phyloP scores from a whole-genome alignment of 1,140 invertebrate species.

The Drosophila miranda region DNA sequence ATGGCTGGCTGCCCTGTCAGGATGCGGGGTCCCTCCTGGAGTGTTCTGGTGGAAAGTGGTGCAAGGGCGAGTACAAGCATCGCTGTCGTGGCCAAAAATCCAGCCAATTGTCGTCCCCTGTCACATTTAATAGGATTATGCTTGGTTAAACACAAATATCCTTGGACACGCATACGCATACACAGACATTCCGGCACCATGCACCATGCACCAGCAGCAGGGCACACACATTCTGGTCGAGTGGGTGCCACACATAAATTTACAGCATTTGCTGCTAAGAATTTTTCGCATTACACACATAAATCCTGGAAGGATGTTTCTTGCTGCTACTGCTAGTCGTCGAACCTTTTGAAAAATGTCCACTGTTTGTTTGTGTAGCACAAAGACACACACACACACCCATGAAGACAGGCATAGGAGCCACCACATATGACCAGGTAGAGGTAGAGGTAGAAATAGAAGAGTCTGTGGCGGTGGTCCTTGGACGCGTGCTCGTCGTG shows the following conservation, averaged over 20 bases:
- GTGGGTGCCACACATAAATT: constrained; percentile 66
- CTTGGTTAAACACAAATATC: constrained; percentile 76
- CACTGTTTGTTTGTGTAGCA: constrained; percentile 61
- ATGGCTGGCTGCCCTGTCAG: constrained; percentile 1
- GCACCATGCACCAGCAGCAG: background rate
- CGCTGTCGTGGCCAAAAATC: constrained; percentile 59
- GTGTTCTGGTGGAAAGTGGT: no score
- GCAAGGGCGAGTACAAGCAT: constrained; percentile 9
- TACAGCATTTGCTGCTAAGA: constrained; percentile 69
- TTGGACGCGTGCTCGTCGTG: constrained; percentile 62
- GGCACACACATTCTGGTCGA: background rate
- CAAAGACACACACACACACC: constrained; percentile 24
- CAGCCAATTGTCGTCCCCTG: constrained; percentile 74
- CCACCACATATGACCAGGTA: constrained; percentile 42
- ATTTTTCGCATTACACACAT: constrained; percentile 76
- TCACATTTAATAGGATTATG: constrained; percentile 77
- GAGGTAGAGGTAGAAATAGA: constrained; percentile 1
- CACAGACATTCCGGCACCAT: constrained; percentile 1
- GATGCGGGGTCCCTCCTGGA: no score
- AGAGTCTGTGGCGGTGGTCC: constrained; percentile 38
- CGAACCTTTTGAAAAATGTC: constrained; percentile 73
- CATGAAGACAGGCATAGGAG: constrained; percentile 1
- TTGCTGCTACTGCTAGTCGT: constrained; percentile 39
- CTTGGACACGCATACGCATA: constrained; percentile 32
- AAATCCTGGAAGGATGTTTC: constrained; percentile 67